These are phyloP conservation scores for Takifugu flavidus DNA, from an alignment of 2,113 vertebrate species.

Conservation along the genomic window DNA sequence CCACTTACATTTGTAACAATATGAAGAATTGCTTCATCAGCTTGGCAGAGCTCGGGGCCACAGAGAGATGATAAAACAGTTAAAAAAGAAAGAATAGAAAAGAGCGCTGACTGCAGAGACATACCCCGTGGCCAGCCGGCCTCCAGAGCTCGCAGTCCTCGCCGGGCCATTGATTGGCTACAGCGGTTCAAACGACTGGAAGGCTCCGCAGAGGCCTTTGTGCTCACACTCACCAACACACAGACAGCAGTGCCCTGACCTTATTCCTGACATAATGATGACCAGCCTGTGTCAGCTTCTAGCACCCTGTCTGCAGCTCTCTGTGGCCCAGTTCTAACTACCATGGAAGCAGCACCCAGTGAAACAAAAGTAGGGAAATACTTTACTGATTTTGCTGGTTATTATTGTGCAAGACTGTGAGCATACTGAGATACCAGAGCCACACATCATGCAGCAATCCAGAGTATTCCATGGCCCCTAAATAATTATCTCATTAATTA, in stretches of 20 bases:
- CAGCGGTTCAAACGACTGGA: constrained; percentile 51
- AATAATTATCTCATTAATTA: no score
- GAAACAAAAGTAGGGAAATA: no score
- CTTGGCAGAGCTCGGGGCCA: not conserved
- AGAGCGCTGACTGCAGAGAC: constrained; percentile 46
- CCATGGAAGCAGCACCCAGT: not conserved
- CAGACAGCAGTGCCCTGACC: constrained; percentile 36
- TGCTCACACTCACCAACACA: constrained; percentile 14
- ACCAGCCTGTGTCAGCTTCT: constrained; percentile 35
- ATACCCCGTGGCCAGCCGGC: constrained; percentile 35
- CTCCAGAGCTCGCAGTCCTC: constrained; percentile 51
- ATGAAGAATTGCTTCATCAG: constrained; percentile 6
- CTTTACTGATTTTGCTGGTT: no score
- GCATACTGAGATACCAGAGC: no score
- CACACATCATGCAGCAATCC: no score
- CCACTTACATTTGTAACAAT: not conserved
- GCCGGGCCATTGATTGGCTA: constrained; percentile 59
- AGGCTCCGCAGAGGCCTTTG: constrained; percentile 45
- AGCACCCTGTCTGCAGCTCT: constrained; percentile 14
- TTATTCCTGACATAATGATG: constrained; percentile 48
- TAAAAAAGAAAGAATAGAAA: not conserved
- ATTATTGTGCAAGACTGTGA: no score
- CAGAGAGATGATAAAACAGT: constrained; percentile 8
- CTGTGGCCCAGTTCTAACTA: constrained; percentile 23
- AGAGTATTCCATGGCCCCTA: no score